Evolutionary conservation across 2,888 invertebrate species (phyloP).

Genomic region (Resseliella maxima): DNA sequence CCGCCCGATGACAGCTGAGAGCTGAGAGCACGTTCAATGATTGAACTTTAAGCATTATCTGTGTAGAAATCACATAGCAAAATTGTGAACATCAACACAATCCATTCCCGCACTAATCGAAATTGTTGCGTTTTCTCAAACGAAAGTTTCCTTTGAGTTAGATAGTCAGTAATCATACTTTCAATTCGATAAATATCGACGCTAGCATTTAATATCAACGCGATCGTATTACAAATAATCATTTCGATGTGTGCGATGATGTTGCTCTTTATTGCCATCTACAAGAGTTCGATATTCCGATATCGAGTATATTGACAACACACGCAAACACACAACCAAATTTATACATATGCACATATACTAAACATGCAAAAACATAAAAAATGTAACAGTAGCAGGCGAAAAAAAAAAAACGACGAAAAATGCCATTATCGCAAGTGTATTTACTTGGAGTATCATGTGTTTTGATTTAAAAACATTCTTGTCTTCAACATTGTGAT

Average conservation of each 20-base stretch:
- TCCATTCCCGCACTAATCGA: neutral
- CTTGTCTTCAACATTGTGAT: neutral
- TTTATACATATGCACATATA: neutral
- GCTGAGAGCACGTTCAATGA: neutral
- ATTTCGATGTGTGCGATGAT: neutral
- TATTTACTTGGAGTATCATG: constrained; percentile 20
- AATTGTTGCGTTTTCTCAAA: neutral
- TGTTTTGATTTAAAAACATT: constrained; percentile 13
- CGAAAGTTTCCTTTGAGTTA: neutral
- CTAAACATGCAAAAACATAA: neutral
- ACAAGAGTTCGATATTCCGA: no score
- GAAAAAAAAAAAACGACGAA: neutral
- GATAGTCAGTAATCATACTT: neutral
- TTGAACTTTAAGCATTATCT: neutral
- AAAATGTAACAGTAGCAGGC: neutral
- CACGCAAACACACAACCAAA: no score
- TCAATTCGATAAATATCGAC: constrained; percentile 40
- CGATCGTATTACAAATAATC: constrained; percentile 26
- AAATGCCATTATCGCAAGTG: constrained; percentile 21
- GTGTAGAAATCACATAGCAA: neutral
- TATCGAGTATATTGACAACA: no score
- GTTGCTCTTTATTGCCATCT: neutral
- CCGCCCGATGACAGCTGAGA: neutral
- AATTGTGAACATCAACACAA: neutral
- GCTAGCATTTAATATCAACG: constrained; percentile 8